phyloP scores from a whole-genome alignment of 2,797 vertebrate genomes.

The Pyrocephalus nanus region DNA sequence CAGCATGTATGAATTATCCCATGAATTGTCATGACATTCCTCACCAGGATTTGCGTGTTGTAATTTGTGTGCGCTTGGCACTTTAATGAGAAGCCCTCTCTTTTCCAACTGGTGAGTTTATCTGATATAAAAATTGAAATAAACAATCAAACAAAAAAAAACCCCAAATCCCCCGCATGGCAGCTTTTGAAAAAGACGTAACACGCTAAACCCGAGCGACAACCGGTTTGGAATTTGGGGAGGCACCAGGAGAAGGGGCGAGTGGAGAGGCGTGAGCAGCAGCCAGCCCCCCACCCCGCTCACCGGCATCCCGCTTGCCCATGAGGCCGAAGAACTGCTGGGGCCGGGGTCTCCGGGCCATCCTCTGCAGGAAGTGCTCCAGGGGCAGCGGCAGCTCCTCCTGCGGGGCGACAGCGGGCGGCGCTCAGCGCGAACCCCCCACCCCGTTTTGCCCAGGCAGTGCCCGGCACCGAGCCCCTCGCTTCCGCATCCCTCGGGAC shows the following conservation, averaged over 20 bases:
- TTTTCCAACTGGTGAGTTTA: conserved; percentile 1
- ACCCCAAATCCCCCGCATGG: rapidly evolving
- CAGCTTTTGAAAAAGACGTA: not conserved
- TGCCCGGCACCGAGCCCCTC: rapidly evolving
- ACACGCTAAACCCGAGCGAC: rapidly evolving
- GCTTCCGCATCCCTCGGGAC: not conserved
- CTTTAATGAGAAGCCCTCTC: conserved; percentile 10
- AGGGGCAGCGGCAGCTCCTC: conserved; percentile 85
- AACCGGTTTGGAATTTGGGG: rapidly evolving
- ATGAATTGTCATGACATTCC: not conserved
- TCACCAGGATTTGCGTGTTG: rapidly evolving
- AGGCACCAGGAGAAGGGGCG: not conserved
- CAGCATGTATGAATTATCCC: rapidly evolving
- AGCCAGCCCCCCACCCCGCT: not conserved
- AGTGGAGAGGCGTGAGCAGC: not conserved
- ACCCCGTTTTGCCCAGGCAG: not conserved
- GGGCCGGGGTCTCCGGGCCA: conserved; percentile 90
- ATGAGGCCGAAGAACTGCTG: conserved; percentile 96
- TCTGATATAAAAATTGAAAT: not conserved
- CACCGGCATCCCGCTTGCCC: conserved; percentile 91
- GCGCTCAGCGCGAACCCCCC: not conserved
- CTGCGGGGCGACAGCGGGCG: conserved; percentile 69
- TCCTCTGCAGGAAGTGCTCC: conserved; percentile 90
- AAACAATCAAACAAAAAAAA: not conserved
- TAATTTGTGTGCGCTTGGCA: not conserved